These are phyloP conservation scores for Teinopalpus imperialis DNA, from an alignment of 2,888 invertebrate species.

Conservation along the genomic window DNA sequence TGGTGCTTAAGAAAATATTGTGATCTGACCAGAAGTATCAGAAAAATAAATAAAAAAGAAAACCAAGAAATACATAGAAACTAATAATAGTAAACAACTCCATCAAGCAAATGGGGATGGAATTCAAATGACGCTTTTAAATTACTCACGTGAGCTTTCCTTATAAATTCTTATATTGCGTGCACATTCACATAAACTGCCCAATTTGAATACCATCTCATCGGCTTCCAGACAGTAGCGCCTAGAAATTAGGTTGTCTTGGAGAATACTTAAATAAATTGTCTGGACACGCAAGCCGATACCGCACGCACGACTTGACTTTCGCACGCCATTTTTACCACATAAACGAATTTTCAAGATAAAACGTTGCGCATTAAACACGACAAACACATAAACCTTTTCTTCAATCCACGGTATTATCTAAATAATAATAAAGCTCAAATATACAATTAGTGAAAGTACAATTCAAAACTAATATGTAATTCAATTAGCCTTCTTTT, in stretches of 20 bases:
- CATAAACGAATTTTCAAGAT: too few relatives aligned
- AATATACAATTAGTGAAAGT: too few relatives aligned
- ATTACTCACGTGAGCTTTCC: slow-evolving; percentile 17
- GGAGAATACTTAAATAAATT: slow-evolving; percentile 49
- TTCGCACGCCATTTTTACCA: slow-evolving; percentile 39
- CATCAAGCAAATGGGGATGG: slow-evolving; percentile 2
- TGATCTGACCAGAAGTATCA: too few relatives aligned
- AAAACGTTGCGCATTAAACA: too few relatives aligned
- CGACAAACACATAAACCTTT: too few relatives aligned
- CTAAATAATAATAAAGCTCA: too few relatives aligned
- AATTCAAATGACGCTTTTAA: slow-evolving; percentile 7
- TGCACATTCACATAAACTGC: slow-evolving; percentile 50
- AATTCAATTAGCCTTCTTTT: too few relatives aligned
- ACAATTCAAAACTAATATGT: too few relatives aligned
- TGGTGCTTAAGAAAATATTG: too few relatives aligned
- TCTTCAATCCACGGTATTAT: too few relatives aligned
- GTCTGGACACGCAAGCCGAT: slow-evolving; percentile 52
- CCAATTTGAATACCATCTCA: slow-evolving; percentile 48
- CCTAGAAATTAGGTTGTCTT: slow-evolving; percentile 54
- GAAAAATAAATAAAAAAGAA: too few relatives aligned
- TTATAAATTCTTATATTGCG: slow-evolving; percentile 40
- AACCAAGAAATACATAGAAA: not conserved
- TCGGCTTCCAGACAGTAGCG: slow-evolving; percentile 70
- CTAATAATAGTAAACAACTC: slow-evolving; percentile 4
- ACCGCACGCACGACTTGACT: slow-evolving; percentile 38